Base-by-base conservation (phyloP, 1,140 invertebrate species). In the Diachasma alloeum region DNA sequence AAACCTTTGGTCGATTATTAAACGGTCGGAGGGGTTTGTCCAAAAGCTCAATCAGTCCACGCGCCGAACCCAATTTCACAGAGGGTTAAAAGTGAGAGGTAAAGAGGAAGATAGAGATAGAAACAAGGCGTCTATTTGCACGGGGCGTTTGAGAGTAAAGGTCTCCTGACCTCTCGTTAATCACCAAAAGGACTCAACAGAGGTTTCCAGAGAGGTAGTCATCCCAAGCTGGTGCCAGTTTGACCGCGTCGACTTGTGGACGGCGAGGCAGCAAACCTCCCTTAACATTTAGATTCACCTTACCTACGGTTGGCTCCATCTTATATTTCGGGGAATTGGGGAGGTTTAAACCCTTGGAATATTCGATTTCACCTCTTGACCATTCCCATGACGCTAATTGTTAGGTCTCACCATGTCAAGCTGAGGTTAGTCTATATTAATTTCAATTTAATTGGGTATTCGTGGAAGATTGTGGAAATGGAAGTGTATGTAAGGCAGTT, bases 111-210 rank as follows among this genome's bases (percentile, higher is more conserved):
- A 56, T 17, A 74, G 17, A 46, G 59, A 63, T 63, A 26, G 48
- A 13, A 76, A 78, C 68, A 76, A 73, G 36, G 68, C 48, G 26
- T 72, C 46, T 56, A 56, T 36, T 36, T 63, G 59, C 59, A 63
- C 59, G 78, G 84, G 48, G 82, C 84, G 84, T 85, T 78, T 79
- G 72, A 39, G 36, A 31, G 83, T 83, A 81, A 81, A 80, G 42
- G 37, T 85, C 85, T 87, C 85, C 85, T 85, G 87, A 88, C 87
- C 88, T 88, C 84, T 87, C 85, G 86, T 88, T 89, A 89, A 89
- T 89, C 88, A 89, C 86, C 85, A 88, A 88, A 89, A 87, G 87
- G 84, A 81, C 74, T 80, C 79, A 81, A 56, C 22, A 37, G 67
- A 73, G 72, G 77, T 84, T 82, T 82, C 19, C 59, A n/a, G 59